These are phyloP conservation scores for Hyla sarda DNA, from an alignment of 2,113 vertebrate genomes.

Conservation along the genomic window DNA sequence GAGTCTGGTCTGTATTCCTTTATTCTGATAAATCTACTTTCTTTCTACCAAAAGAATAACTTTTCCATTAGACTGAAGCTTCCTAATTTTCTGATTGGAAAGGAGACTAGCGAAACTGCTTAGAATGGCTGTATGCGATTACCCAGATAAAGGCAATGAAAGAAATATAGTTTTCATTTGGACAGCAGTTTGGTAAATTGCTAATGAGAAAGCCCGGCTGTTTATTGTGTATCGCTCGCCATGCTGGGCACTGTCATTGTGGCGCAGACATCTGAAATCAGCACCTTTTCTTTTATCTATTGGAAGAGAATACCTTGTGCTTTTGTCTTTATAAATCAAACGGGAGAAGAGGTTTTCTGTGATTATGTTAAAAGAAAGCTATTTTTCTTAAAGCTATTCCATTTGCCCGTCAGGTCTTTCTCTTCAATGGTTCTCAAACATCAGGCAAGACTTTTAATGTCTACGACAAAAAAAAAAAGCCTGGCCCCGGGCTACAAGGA, in stretches of 20 bases:
- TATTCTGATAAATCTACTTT: background rate
- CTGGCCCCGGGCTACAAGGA: slow-evolving; percentile 55
- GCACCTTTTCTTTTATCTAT: slow-evolving; percentile 45
- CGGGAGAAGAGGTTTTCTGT: slow-evolving; percentile 58
- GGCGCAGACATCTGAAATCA: slow-evolving; percentile 36
- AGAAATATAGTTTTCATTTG: slow-evolving; percentile 40
- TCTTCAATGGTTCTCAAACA: slow-evolving; percentile 63
- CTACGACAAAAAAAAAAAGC: slow-evolving; percentile 57
- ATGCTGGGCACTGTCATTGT: slow-evolving; percentile 21
- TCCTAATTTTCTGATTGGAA: slow-evolving; percentile 38
- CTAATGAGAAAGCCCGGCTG: slow-evolving; percentile 47
- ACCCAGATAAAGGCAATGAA: slow-evolving; percentile 45
- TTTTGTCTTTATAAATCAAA: slow-evolving; percentile 66
- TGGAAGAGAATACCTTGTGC: slow-evolving; percentile 25
- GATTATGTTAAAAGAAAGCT: slow-evolving; percentile 65
- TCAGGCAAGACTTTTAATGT: slow-evolving; percentile 61
- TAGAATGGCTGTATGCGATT: slow-evolving; percentile 35
- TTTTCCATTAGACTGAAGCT: slow-evolving; percentile 5
- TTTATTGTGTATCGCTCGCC: slow-evolving; percentile 39
- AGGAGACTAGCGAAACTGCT: background rate
- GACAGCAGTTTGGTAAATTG: slow-evolving; percentile 49
- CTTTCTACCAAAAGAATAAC: background rate
- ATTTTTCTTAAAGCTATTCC: slow-evolving; percentile 59
- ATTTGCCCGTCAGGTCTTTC: slow-evolving; percentile 62
- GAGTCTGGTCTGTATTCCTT: background rate